Conservation (phyloP, 2,113 vertebrate genomes). For the Pavo muticus region DNA sequence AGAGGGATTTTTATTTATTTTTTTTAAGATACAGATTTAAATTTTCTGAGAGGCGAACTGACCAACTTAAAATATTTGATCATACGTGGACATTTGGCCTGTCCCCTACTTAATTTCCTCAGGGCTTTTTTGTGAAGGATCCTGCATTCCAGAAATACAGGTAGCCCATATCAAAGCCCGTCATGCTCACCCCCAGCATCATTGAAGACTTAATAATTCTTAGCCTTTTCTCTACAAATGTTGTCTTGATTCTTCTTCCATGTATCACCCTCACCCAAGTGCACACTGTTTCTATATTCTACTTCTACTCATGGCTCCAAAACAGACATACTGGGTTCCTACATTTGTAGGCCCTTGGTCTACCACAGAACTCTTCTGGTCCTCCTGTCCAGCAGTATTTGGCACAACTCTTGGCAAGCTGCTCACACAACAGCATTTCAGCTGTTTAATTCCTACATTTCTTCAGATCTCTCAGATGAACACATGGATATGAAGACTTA, state of each 20-base stretch:
- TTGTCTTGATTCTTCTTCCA: neutral
- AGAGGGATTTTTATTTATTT: no score
- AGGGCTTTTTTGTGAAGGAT: neutral
- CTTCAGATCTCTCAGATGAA: neutral
- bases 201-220: neutral
- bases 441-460: neutral
- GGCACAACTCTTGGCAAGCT: neutral
- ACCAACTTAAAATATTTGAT: neutral
- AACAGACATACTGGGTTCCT: neutral
- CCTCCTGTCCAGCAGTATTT: neutral
- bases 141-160: neutral
- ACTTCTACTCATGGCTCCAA: neutral
- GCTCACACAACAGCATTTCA: neutral
- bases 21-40: rapidly evolving
- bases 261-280: neutral
- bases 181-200: neutral
- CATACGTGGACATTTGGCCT: neutral
- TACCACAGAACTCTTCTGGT: neutral
- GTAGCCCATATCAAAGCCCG: neutral
- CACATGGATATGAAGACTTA: neutral
- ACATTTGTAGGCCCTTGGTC: neutral
- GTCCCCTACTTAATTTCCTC: neutral
- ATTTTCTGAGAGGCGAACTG: neutral
- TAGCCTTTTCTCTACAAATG: neutral
- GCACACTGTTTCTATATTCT: neutral